Conservation (phyloP, 2,888 invertebrate genomes). For the Thereva nobilitata region DNA sequence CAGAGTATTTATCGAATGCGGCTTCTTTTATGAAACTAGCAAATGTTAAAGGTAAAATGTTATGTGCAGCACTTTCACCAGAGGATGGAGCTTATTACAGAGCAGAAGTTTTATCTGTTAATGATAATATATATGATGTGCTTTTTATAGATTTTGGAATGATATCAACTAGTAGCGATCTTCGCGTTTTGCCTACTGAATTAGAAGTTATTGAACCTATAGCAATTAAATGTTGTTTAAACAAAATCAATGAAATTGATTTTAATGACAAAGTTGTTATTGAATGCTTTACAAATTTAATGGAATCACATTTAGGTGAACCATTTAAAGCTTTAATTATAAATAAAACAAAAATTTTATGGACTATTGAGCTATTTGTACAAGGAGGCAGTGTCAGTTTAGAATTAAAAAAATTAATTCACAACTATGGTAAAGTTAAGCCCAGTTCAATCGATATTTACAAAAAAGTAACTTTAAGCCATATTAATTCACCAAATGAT, state of each 20-base stretch:
- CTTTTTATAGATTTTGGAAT: slow-evolving; percentile 74
- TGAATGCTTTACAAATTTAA: slow-evolving; percentile 53
- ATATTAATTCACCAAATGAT: slow-evolving; percentile 69
- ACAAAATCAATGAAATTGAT: slow-evolving; percentile 46
- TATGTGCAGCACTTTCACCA: slow-evolving; percentile 76
- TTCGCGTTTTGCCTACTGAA: slow-evolving; percentile 65
- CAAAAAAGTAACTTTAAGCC: slow-evolving; percentile 68
- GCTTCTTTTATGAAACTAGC: slow-evolving; percentile 39
- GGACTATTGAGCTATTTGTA: slow-evolving; percentile 62
- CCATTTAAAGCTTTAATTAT: slow-evolving; percentile 68
- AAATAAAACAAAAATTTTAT: slow-evolving; percentile 61
- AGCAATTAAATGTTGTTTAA: slow-evolving; percentile 50
- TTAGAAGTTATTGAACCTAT: slow-evolving; percentile 53
- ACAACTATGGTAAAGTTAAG: neutral
- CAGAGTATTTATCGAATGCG: slow-evolving; percentile 50
- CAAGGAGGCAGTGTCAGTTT: slow-evolving; percentile 63
- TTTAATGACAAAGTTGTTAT: slow-evolving; percentile 44
- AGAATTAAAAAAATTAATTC: slow-evolving; percentile 52
- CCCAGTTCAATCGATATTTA: slow-evolving; percentile 50
- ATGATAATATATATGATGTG: slow-evolving; percentile 68
- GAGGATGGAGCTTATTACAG: slow-evolving; percentile 87
- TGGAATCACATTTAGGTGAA: slow-evolving; percentile 63
- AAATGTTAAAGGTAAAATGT: slow-evolving; percentile 14
- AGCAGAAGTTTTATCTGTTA: slow-evolving; percentile 78
- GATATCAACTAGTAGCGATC: slow-evolving; percentile 61